Base-by-base conservation (phyloP, 1,140 invertebrate genomes). In the Andricus grossulariae region DNA sequence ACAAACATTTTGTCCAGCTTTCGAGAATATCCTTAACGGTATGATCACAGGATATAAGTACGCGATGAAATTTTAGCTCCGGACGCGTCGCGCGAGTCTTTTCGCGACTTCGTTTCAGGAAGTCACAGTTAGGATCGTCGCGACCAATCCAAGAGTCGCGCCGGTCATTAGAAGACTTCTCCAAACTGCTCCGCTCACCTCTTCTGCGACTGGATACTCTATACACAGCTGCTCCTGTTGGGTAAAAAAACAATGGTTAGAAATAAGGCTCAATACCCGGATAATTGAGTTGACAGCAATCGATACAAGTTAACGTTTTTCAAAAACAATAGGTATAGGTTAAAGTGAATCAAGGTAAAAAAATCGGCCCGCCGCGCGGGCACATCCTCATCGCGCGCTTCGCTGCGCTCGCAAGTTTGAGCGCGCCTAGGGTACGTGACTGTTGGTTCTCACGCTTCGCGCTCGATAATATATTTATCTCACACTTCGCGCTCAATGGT, bases 161-260 rank as follows among this genome's bases (percentile, higher is more conserved):
- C 92, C 93, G 50, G 93, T 93, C 87, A 93, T 92, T 32, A 93
- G 78, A 49, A 94, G 90, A 80, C 92, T 92, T 72, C 91, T 90
- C 93, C 93, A 93, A 50, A 93, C 88, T 45, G 92, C 93, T 66
- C 93, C 92, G 60, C 92, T 93, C 12, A 93, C 87, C 81, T 93
- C 92, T 79, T 93, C 92, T 71, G 93, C 91, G 50, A 93, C 92
- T 52, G 93, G 93, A 82, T 93, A 94, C 81, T 93, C 93, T 82
- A 93, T 90, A 77, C 92, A 93, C 75, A 94, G 89, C 79, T 92
- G 92, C 83, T 93, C 92, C 93, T 94, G 82, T 71, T 89, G 73
- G 71, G 75, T 13, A 77, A 80, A 25, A 77, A 80, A 71, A 19
- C 54, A n/a, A 77, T 45, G 8, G 54, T 32, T 21, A 73, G 45